These are phyloP conservation scores for Spinibarbus caldwelli DNA, from an alignment of 2,797 vertebrate genomes.

Conservation along the genomic window DNA sequence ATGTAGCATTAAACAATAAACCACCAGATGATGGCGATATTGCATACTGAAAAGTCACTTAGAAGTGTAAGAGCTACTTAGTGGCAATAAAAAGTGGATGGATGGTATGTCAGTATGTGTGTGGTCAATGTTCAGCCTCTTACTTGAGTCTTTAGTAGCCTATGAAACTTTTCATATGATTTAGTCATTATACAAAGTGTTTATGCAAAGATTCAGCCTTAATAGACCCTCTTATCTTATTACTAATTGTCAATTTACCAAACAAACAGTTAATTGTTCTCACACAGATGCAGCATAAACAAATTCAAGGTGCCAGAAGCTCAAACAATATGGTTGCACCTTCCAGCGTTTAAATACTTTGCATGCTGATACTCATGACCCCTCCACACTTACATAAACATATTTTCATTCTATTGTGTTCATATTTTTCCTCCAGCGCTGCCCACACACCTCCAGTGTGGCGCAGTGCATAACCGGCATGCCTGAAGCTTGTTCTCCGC, in stretches of 20 bases:
- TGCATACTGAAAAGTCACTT: constrained; percentile 39
- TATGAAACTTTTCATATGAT: background rate
- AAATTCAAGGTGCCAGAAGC: background rate
- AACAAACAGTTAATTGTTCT: background rate
- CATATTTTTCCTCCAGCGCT: constrained; percentile 45
- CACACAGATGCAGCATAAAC: background rate
- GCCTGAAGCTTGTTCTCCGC: constrained; percentile 40
- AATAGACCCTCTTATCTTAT: background rate
- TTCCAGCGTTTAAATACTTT: constrained; percentile 37
- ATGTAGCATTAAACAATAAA: background rate
- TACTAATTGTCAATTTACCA: background rate
- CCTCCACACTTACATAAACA: constrained; percentile 46
- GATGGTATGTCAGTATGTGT: constrained; percentile 13
- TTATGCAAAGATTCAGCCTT: background rate
- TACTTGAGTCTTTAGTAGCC: background rate
- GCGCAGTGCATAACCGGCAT: constrained; percentile 52
- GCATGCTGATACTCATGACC: constrained; percentile 31
- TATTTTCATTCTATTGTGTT: constrained; percentile 53
- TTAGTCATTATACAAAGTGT: background rate
- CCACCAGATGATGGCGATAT: constrained; percentile 48
- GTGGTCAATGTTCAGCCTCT: background rate
- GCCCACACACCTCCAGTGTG: constrained; percentile 53
- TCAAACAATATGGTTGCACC: background rate
- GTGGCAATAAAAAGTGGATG: constrained; percentile 17
- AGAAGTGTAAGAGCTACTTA: background rate